Conservation (phyloP, 2,113 vertebrate genomes). For the Polypterus bichir region DNA sequence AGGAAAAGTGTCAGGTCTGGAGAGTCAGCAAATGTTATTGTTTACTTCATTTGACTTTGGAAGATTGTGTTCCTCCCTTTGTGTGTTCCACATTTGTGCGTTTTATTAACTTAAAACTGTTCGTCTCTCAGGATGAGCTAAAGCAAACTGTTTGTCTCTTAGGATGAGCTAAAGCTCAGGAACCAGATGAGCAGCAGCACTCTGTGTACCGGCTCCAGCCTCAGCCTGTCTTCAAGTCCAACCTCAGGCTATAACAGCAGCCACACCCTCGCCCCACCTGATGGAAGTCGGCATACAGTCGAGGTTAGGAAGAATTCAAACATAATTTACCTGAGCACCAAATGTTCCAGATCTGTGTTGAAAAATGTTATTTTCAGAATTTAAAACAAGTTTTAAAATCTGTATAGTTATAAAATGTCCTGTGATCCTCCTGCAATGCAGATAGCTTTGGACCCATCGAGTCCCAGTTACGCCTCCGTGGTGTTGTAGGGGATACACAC, state of each 20-base stretch:
- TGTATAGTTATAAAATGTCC: background rate
- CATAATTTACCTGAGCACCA: background rate
- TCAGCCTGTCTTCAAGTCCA: constrained; percentile 80
- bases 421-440: background rate
- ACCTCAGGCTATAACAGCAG: constrained; percentile 92
- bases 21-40: no score
- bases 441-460: no score
- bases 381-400: background rate
- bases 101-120: no score
- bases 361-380: background rate
- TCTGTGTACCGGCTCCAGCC: constrained; percentile 67
- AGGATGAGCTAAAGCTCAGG: constrained; percentile 44
- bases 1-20: no score
- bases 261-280: constrained; percentile 45
- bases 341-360: background rate
- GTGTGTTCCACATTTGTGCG: no score
- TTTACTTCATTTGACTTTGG: no score
- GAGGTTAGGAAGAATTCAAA: constrained; percentile 29
- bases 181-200: constrained; percentile 68
- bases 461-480: no score
- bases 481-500: no score
- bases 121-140: constrained; percentile 17
- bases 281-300: constrained; percentile 34
- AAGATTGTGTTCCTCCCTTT: no score
- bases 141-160: constrained; percentile 22